Evolutionary conservation across 2,888 invertebrate genomes (phyloP).

Genomic region (Monochamus alternatus): DNA sequence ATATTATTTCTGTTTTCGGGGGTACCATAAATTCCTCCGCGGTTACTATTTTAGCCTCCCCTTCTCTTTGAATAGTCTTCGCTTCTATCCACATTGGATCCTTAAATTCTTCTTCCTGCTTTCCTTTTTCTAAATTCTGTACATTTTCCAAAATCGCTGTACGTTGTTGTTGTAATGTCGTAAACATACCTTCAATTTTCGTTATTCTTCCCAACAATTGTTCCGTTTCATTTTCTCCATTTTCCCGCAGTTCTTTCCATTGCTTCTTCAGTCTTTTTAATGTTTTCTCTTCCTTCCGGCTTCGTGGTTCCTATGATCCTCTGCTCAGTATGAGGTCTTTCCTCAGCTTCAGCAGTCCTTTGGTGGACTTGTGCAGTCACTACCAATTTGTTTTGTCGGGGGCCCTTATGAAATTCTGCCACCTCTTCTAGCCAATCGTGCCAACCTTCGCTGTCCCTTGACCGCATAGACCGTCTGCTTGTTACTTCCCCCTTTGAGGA

Average conservation of each 20-base stretch:
- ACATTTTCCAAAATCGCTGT: too few species aligned
- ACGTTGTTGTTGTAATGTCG: too few species aligned
- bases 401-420: not conserved
- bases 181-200: not conserved
- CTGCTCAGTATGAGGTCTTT: not conserved
- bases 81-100: too few species aligned
- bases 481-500: not conserved
- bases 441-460: not conserved
- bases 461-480: not conserved
- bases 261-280: not conserved
- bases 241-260: not conserved
- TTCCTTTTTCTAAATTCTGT: too few species aligned
- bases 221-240: not conserved
- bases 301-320: not conserved
- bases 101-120: too few species aligned
- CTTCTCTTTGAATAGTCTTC: not conserved
- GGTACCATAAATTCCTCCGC: not conserved
- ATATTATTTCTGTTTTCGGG: not conserved
- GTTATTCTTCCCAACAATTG: not conserved
- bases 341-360: not conserved
- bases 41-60: not conserved
- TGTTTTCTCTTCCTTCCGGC: not conserved
- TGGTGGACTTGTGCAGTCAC: not conserved
- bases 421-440: not conserved
- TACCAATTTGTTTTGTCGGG: not conserved